A percentile compares a stretch with the other conserved stretches of the same genome.
These are phyloP conservation scores for Candidula unifasciata DNA, from an alignment of 2,888 invertebrate species.

Conservation along the genomic window DNA sequence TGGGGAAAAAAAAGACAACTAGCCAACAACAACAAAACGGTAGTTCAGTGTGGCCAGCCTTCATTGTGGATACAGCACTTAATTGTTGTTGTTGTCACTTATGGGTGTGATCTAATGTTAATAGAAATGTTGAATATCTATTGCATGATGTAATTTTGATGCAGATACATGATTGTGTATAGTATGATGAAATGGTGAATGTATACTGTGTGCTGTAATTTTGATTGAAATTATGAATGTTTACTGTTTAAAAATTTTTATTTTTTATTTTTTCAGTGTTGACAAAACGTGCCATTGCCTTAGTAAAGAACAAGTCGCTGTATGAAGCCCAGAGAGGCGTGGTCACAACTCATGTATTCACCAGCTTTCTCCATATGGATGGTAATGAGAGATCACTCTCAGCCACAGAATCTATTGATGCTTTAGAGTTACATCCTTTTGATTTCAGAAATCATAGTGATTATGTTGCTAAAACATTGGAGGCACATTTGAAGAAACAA, in stretches of 20 bases:
- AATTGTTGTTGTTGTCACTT: too few species aligned
- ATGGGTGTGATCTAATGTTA: too few species aligned
- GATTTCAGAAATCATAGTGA: constrained; percentile 22
- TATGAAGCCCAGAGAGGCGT: constrained; percentile 24
- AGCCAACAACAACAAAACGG: too few species aligned
- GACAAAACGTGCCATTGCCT: constrained; percentile 51
- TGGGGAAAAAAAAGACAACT: too few species aligned
- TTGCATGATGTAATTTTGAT: not conserved
- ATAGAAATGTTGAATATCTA: not conserved
- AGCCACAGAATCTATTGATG: not conserved
- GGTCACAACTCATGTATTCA: constrained; percentile 44
- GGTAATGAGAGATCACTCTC: constrained; percentile 3
- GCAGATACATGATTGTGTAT: not conserved
- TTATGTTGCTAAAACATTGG: constrained; percentile 24
- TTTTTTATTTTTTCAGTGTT: constrained; percentile 48
- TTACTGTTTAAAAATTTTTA: not conserved
- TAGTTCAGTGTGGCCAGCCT: too few species aligned
- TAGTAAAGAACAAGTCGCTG: constrained; percentile 41
- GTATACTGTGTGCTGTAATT: not conserved
- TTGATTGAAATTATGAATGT: not conserved
- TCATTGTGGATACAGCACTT: too few species aligned
- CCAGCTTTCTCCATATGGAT: not conserved
- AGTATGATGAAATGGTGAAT: not conserved
- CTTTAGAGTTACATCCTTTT: not conserved
- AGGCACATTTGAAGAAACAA: constrained; percentile 19